Percentiles rank a stretch among this genome's conserved stretches.
Evolutionary conservation across 2,888 invertebrate species (phyloP).

Genomic region (Drosophila colorata): DNA sequence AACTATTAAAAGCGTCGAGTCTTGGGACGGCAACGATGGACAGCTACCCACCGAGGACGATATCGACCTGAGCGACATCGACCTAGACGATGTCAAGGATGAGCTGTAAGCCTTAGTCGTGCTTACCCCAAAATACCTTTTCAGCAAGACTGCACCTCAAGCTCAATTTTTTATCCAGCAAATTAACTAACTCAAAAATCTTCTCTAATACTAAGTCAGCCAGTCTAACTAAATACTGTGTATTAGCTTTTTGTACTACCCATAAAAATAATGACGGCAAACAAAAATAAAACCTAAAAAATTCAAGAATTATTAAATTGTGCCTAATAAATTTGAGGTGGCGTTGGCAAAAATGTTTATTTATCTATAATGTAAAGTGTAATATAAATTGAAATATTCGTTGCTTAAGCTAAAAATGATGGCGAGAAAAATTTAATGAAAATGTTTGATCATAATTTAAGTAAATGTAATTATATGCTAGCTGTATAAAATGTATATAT

Average conservation of each 20-base stretch:
- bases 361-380: slow-evolving; percentile 2
- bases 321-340: not conserved
- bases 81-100: slow-evolving; percentile 88
- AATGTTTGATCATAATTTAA: not conserved
- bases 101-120: slow-evolving; percentile 70
- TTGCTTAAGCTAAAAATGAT: slow-evolving; percentile 6
- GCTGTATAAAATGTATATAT: slow-evolving; percentile 30
- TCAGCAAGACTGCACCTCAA: slow-evolving; percentile 41
- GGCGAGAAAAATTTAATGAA: not conserved
- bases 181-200: slow-evolving; percentile 7
- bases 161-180: slow-evolving; percentile 33
- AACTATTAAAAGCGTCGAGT: slow-evolving; percentile 88
- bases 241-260: slow-evolving; percentile 49
- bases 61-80: slow-evolving; percentile 95
- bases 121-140: slow-evolving; percentile 3
- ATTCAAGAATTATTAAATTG: not conserved
- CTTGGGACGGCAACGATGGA: slow-evolving; percentile 98
- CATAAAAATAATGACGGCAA: slow-evolving; percentile 38
- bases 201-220: slow-evolving; percentile 27
- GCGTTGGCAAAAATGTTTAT: slow-evolving; percentile 8
- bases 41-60: slow-evolving; percentile 92
- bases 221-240: slow-evolving; percentile 54
- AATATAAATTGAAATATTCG: slow-evolving; percentile 1
- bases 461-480: slow-evolving; percentile 23
- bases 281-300: slow-evolving; percentile 42